A percentile compares a stretch with the other conserved stretches of the same genome.
Conservation (phyloP, 2,113 vertebrate species). For the Rhinogobius similis region DNA sequence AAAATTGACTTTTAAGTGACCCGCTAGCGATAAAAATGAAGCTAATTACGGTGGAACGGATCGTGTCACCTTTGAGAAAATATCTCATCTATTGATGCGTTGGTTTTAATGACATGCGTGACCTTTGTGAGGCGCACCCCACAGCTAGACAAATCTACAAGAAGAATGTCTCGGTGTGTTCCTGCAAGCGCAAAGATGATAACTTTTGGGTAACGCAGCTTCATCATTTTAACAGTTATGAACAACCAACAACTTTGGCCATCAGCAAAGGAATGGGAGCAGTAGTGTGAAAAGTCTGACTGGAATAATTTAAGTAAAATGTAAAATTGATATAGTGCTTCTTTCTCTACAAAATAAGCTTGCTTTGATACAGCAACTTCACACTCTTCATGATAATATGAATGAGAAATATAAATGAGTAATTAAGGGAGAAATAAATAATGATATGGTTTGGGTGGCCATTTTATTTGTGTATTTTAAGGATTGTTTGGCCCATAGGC, state of each 20-base stretch:
- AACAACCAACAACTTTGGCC: neutral
- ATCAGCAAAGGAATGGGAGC: neutral
- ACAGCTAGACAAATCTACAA: conserved; percentile 52
- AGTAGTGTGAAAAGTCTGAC: neutral
- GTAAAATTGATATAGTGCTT: neutral
- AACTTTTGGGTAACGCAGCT: conserved; percentile 8
- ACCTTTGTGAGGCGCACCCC: conserved; percentile 68
- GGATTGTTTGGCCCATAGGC: too few species aligned
- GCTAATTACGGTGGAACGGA: conserved; percentile 56
- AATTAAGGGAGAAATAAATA: too few species aligned
- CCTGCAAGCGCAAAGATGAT: conserved; percentile 15
- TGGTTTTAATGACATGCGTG: conserved; percentile 60
- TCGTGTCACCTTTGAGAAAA: conserved; percentile 69
- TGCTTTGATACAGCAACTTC: too few species aligned
- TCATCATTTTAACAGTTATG: conserved; percentile 11
- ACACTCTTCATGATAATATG: too few species aligned
- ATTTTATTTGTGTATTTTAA: too few species aligned
- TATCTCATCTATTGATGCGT: conserved; percentile 66
- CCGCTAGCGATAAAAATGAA: conserved; percentile 61
- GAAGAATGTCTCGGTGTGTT: conserved; percentile 32
- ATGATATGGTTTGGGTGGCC: too few species aligned
- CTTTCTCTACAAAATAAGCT: neutral
- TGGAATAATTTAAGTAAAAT: neutral
- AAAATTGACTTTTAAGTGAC: conserved; percentile 68
- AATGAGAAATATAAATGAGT: too few species aligned